Conservation (phyloP, 2,113 vertebrate genomes). For the Camarhynchus parvulus region DNA sequence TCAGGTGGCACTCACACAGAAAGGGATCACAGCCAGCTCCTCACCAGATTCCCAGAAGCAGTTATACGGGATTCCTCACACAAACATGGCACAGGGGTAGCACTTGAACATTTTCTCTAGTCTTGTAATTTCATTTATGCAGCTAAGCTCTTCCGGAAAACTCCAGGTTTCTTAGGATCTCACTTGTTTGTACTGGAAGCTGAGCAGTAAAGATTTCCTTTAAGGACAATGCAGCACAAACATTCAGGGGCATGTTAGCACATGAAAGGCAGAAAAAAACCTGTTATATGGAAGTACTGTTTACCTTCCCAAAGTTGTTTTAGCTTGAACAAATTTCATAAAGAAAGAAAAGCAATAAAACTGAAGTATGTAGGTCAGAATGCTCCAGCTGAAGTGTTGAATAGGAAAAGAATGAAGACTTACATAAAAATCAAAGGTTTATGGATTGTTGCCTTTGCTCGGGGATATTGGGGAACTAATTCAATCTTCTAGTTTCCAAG, state of each 20-base stretch:
- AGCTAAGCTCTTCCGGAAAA: background rate
- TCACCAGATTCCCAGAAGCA: background rate
- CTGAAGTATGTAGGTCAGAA: background rate
- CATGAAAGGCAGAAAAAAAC: background rate
- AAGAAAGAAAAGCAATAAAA: conserved; percentile 9
- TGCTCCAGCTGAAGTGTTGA: background rate
- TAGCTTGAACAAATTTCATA: background rate
- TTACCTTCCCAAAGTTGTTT: background rate
- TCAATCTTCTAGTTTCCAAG: background rate
- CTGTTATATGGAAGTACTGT: background rate
- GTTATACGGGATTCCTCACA: background rate
- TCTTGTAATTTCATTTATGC: background rate
- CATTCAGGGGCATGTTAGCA: background rate
- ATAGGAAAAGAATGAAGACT: background rate
- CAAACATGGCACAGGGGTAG: background rate
- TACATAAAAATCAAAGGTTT: background rate
- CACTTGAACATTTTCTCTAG: background rate
- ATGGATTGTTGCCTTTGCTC: background rate
- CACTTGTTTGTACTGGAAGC: background rate
- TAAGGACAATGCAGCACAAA: background rate
- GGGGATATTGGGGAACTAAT: background rate
- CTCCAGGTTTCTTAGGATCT: background rate
- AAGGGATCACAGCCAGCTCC: background rate
- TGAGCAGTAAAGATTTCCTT: background rate
- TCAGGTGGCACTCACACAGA: rapidly evolving